Conservation (phyloP, 2,888 invertebrate genomes). For the Leptopilina myrica region DNA sequence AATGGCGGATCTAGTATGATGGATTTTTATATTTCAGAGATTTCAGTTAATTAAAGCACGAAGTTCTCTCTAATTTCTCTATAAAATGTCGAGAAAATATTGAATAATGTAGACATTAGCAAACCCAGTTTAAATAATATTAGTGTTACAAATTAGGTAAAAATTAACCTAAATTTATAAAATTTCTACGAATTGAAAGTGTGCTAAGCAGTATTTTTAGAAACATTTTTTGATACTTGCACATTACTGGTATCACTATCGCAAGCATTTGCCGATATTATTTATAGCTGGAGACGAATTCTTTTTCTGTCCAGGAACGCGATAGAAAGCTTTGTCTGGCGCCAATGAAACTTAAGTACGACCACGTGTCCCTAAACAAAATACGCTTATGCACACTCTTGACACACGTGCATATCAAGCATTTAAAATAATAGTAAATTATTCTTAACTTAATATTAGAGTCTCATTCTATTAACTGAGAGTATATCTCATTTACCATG, state of each 20-base stretch:
- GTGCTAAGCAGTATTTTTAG: background rate
- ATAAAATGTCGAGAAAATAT: too few relatives aligned
- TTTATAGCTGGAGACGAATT: slow-evolving; percentile 66
- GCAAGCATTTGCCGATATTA: slow-evolving; percentile 58
- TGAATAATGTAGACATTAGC: too few relatives aligned
- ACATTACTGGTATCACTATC: slow-evolving; percentile 52
- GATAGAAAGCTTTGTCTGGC: slow-evolving; percentile 46
- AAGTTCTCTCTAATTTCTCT: too few relatives aligned
- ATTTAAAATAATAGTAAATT: slow-evolving; percentile 32
- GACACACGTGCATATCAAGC: slow-evolving; percentile 22
- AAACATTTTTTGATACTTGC: background rate
- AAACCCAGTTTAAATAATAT: too few relatives aligned
- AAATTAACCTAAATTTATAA: too few relatives aligned
- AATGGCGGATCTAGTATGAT: too few relatives aligned
- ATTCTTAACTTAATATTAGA: slow-evolving; percentile 16
- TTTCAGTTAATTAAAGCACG: too few relatives aligned
- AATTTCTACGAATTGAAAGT: too few relatives aligned
- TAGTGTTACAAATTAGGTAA: too few relatives aligned
- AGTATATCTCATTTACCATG: background rate
- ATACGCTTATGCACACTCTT: slow-evolving; percentile 34
- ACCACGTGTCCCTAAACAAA: slow-evolving; percentile 44
- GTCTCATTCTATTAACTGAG: slow-evolving; percentile 11
- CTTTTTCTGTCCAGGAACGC: slow-evolving; percentile 51
- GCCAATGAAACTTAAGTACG: slow-evolving; percentile 54
- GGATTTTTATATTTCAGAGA: too few relatives aligned